Evolutionary conservation across 2,888 invertebrate genomes (phyloP), one percentile per base, ranked within the genome.

Genomic region (Cephus pygmeus): DNA sequence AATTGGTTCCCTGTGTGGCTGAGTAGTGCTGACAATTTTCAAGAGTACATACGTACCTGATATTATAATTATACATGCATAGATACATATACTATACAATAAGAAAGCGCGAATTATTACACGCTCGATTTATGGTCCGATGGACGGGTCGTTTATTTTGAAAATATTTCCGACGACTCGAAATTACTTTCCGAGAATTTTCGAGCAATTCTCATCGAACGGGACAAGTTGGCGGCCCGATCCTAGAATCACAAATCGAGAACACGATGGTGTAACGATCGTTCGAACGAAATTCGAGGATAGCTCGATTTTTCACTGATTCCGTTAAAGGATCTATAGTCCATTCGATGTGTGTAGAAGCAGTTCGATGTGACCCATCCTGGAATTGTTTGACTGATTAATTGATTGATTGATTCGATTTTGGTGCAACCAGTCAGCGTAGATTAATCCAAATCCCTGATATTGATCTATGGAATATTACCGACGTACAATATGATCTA

Each of bases 11-110:
- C 78, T 31, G 73, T 76, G 76, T 78, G 76, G 81, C 76, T 83
- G 76, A 79, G 83, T 84, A 85, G 83, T 83, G 84, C 85, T 81
- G 79, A 83, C 75, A 78, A 78, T 79, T 79, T 76, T 79, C 34
- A 71, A 71, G 31, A 71, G 9, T n/a, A n/a, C 71, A 33, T n/a
- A 3, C 15, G 71, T 71, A 71, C 30, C 75, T 12, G 69, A 75
- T 40, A 73, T 80, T 77, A 77, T 77, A 30, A 15, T 3, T 33
- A 69, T 33, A 69, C 34, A 75, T 75, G 71, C 33, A 56, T 74
- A 74, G 68, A 69, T 40, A 73, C 74, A 69, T 73, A 33, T 77
- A 34, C n/a, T 73, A 4, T 31, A 77, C 31, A 31, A 31, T 73
- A 35, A 71, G 56, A 68, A 34, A 33, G 34, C 34, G 78, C 75